phyloP scores from a whole-genome alignment of 2,113 vertebrate genomes.

The Vulpes vulpes region DNA sequence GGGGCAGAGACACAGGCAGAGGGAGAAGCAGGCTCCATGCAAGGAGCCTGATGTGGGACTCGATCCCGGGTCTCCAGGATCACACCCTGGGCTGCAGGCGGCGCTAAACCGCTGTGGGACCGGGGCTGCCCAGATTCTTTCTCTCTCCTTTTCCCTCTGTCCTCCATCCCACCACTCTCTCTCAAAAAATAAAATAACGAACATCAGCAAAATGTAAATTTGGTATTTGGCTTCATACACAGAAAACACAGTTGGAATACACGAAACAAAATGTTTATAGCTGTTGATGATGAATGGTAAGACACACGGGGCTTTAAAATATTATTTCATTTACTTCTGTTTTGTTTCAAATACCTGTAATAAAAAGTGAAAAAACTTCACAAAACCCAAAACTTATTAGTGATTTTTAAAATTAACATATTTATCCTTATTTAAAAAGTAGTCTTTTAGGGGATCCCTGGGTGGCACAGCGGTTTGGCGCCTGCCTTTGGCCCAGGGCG shows the following conservation, averaged over 20 bases:
- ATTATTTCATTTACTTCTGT: constrained; percentile 7
- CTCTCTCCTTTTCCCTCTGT: not conserved
- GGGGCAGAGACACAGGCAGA: no score
- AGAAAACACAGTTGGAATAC: not conserved
- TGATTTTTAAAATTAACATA: not conserved
- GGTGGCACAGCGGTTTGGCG: no score
- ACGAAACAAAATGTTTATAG: not conserved
- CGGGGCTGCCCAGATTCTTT: not conserved
- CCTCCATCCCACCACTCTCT: not conserved
- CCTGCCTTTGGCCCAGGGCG: no score
- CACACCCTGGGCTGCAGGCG: no score
- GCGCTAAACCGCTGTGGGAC: no score
- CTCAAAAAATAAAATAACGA: not conserved
- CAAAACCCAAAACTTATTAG: not conserved
- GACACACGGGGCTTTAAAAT: not conserved
- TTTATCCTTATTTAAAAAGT: not conserved
- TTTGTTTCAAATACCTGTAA: not conserved
- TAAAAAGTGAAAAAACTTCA: not conserved
- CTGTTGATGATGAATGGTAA: not conserved
- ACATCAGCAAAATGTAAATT: not conserved
- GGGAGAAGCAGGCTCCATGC: no score
- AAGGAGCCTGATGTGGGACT: no score
- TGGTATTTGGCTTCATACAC: not conserved
- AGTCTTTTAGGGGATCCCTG: not conserved
- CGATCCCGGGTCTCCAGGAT: no score